A percentile compares a stretch with the other conserved stretches of the same genome.
These are phyloP conservation scores for Sapayoa aenigma DNA, from an alignment of 2,113 vertebrate genomes.

Conservation along the genomic window DNA sequence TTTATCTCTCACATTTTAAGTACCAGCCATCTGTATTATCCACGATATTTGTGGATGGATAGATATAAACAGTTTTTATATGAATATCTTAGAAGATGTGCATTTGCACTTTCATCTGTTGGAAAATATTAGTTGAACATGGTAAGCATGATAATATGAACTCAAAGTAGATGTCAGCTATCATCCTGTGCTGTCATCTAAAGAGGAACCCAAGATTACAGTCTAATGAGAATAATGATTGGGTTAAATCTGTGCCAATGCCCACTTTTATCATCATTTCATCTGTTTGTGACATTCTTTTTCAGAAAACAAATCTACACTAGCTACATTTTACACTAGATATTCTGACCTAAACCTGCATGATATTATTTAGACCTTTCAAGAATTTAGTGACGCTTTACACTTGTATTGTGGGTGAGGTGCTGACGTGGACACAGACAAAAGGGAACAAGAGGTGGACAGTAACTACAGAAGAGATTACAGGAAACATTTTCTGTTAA, in stretches of 20 bases:
- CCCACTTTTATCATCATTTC: slow-evolving; percentile 33
- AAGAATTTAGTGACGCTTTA: background rate
- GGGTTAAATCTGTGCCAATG: slow-evolving; percentile 23
- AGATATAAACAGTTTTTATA: background rate
- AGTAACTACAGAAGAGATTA: slow-evolving; percentile 3
- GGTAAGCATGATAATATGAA: slow-evolving; percentile 6
- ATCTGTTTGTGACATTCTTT: slow-evolving; percentile 8
- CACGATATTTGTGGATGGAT: background rate
- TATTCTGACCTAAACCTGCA: background rate
- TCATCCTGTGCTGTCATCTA: background rate
- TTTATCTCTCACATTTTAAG: background rate
- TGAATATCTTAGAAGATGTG: background rate
- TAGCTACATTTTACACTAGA: background rate
- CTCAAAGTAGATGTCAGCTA: slow-evolving; percentile 1
- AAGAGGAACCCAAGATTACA: slow-evolving; percentile 31
- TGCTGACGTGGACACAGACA: background rate
- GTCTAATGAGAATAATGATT: slow-evolving; percentile 49
- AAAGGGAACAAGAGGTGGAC: slow-evolving; percentile 7
- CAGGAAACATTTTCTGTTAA: slow-evolving; percentile 28
- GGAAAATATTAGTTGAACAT: background rate
- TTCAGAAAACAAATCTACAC: background rate
- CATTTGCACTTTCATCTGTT: slow-evolving; percentile 6
- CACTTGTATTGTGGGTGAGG: background rate
- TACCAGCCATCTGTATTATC: background rate
- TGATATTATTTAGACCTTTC: background rate